Base-by-base conservation (phyloP, 2,113 vertebrate species). In the Callionymus lyra region DNA sequence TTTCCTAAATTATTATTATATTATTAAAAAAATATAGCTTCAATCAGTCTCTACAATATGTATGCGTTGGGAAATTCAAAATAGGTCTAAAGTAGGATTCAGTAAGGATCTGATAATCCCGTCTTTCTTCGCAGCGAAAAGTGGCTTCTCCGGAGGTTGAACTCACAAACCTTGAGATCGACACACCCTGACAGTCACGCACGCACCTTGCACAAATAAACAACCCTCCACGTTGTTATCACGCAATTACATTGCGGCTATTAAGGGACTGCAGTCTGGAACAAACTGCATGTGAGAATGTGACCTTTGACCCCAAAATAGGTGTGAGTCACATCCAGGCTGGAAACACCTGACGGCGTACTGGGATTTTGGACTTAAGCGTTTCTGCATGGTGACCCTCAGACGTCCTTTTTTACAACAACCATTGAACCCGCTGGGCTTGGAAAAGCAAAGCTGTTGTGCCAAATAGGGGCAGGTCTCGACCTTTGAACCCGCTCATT, bases 171-270 rank as follows among this genome's bases (percentile, higher is more conserved):
- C 55, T 58, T 47, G 17, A 10, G 21, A 57, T 6, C 10, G 56
- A 66, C 54, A 59, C 55, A 11, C 51, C 51, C 50, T 15, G 13
- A 56, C 53, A 47, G 47, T 41, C 64, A 48, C 57, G 43, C 34
- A 45, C 43, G 52, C 68, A 40, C 68, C 65, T 67, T 70, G 44
- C 13, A 54, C 63, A 72, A 70, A 79, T 53, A 74, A 63, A 74
- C 57, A 67, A 15, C 12, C 6, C 3, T 33, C 21, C 14, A 12
- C 1, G 11, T 31, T 15, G 53, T 46, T 52, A 44, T 52, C 19
- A 6, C 9, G 16, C 21, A 41, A 27, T 47, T 53, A 68, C 37
- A 19, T 1, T 5, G 39, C 16, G 2, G 39, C 38, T 3, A 16
- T 47, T 16, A 12, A 2, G 2, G 35, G 2, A 8, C 35, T 1